Evolutionary conservation across 2,113 vertebrate genomes (phyloP), one percentile per base, ranked within the genome.

Genomic region (Alethe castanea): DNA sequence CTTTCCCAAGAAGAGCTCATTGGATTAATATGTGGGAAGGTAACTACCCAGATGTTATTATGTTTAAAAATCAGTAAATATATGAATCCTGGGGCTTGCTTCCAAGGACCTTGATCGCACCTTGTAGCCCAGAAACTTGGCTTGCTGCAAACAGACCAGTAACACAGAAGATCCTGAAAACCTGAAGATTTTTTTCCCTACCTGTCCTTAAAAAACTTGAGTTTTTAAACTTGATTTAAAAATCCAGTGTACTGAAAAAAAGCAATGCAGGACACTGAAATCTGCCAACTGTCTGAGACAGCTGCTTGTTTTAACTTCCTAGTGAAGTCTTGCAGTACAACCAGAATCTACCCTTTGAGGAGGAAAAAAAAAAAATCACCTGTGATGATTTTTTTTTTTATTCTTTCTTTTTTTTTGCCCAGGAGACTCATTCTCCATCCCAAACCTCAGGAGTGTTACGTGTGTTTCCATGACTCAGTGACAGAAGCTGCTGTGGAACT

Each of bases 401-500:
- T 97, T 28, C 29, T n/a, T 97, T 23, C 14, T 26, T 36, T 56
- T 56, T 72, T 94, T 59, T 85, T 3, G 3, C 8, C 29, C 97
- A 99, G 99, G 90, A 98, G 99, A 95, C 99, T 99, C 90, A 95
- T 99, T 92, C 97, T 99, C 8, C 98, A 99, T 91, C 99, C 99
- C 5, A 97, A 98, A 76, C 99, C 98, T 97, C 99, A 99, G 96
- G 99, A 99, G 95, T 98, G 99, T 92, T 99, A 99, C 0, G 99
- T 99, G 59, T 99, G 99, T 91, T 99, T 99, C 93, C 99, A 99
- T 44, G 99, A 99, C 93, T 99, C 99, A 0, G 99, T 99, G 81
- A 97, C 99, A 3, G 99, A 99, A 86, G 97, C 99, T 94, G 98
- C 98, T 4, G 98, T 99, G 40, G 99, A 99, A 96, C 98, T 99